Percentiles rank a stretch among this genome's conserved stretches.
These are phyloP conservation scores for Chaenocephalus aceratus DNA, from an alignment of 2,113 vertebrate species.

Conservation along the genomic window DNA sequence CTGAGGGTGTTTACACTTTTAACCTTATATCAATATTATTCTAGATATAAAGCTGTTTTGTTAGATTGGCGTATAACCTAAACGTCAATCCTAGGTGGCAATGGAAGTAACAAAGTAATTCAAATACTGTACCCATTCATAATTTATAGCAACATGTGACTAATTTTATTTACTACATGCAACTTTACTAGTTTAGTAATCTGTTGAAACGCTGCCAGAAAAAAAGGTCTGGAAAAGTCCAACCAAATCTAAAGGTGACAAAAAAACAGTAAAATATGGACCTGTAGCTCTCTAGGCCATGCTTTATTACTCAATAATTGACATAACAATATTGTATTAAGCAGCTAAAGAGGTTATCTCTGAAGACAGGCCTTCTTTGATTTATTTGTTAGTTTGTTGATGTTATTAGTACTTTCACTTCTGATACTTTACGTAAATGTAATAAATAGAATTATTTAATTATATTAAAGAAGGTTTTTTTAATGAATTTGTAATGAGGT, in stretches of 20 bases:
- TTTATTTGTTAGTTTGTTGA: no score
- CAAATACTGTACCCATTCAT: no score
- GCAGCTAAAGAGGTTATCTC: no score
- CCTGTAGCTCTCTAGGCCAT: neutral
- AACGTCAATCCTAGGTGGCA: neutral
- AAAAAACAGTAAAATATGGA: neutral
- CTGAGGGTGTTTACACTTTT: neutral
- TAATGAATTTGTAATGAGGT: neutral
- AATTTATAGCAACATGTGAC: no score
- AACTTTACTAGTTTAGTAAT: neutral
- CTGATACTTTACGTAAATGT: neutral
- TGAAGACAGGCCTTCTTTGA: no score
- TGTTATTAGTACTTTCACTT: neutral
- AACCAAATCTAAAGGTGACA: neutral
- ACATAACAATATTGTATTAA: no score
- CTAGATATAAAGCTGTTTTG: neutral
- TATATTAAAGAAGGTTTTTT: neutral
- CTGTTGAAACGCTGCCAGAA: neutral
- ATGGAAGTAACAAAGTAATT: no score
- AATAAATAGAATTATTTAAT: neutral
- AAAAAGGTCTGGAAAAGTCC: neutral
- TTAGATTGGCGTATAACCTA: neutral
- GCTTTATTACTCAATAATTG: no score
- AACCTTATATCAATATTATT: slow-evolving; percentile 1
- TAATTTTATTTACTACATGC: neutral